phyloP scores from a whole-genome alignment of 2,113 vertebrate species.

The Edolisoma coerulescens region DNA sequence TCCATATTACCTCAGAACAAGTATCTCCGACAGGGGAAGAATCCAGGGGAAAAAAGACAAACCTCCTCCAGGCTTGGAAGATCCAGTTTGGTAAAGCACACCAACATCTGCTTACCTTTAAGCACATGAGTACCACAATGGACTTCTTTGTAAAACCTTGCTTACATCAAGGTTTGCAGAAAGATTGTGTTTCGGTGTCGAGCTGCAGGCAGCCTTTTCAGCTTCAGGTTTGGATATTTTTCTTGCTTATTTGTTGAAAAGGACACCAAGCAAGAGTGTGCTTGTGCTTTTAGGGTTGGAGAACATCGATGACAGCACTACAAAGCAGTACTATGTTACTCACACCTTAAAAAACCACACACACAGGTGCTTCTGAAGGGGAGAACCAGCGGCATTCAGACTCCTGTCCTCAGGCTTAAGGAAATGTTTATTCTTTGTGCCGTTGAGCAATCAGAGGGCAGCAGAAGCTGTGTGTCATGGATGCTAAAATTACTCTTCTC shows the following conservation, averaged over 20 bases:
- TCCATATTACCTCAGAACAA: neutral
- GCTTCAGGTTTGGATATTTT: neutral
- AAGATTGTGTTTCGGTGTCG: neutral
- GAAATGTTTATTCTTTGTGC: conserved; percentile 39
- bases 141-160: neutral
- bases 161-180: neutral
- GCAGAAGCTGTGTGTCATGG: conserved; percentile 53
- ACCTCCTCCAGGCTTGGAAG: neutral
- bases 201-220: neutral
- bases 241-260: neutral
- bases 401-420: conserved; percentile 1
- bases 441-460: conserved; percentile 7
- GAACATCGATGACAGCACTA: neutral
- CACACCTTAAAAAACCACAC: neutral
- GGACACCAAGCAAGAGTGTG: neutral
- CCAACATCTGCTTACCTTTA: neutral
- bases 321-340: neutral
- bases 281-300: neutral
- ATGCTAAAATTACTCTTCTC: conserved; percentile 59
- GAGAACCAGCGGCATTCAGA: neutral
- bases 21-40: neutral
- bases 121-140: neutral
- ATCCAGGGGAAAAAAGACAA: neutral
- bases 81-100: neutral
- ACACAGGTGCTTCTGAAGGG: conserved; percentile 24